Conservation (phyloP, 2,797 vertebrate genomes). For the Rhinichthys osculus region DNA sequence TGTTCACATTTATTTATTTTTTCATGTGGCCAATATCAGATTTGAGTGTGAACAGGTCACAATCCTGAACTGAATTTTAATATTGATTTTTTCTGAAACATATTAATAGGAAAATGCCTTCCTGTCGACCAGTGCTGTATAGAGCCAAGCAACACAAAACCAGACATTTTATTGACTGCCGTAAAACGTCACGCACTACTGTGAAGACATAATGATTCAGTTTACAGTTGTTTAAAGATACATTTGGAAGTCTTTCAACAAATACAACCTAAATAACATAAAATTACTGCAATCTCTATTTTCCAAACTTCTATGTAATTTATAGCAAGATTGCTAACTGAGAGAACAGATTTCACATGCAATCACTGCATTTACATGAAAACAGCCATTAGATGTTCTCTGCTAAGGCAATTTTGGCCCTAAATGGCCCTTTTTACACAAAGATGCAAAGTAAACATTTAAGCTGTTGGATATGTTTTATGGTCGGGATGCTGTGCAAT, state of each 20-base stretch:
- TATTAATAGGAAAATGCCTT: not conserved
- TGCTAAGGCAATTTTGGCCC: constrained; percentile 10
- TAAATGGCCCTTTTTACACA: constrained; percentile 46
- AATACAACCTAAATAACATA: not conserved
- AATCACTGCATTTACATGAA: constrained; percentile 47
- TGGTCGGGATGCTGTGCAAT: not conserved
- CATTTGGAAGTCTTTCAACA: constrained; percentile 14
- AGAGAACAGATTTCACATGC: constrained; percentile 32
- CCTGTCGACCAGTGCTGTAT: not conserved
- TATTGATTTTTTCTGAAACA: too few species aligned
- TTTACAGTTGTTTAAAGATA: not conserved
- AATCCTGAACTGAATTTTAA: not conserved
- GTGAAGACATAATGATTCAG: not conserved
- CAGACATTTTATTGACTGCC: not conserved
- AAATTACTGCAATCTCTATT: constrained; percentile 32
- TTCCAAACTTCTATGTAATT: constrained; percentile 17
- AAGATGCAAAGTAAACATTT: constrained; percentile 45
- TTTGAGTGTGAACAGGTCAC: not conserved
- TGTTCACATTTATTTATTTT: too few species aligned
- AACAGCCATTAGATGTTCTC: constrained; percentile 43
- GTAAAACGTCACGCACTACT: not conserved
- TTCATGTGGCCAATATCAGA: not conserved
- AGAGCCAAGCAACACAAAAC: not conserved
- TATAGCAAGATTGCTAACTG: constrained; percentile 21
- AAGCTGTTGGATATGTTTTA: constrained; percentile 25